phyloP scores from a whole-genome alignment of 2,888 invertebrate species.

The Exocentrus adspersus region DNA sequence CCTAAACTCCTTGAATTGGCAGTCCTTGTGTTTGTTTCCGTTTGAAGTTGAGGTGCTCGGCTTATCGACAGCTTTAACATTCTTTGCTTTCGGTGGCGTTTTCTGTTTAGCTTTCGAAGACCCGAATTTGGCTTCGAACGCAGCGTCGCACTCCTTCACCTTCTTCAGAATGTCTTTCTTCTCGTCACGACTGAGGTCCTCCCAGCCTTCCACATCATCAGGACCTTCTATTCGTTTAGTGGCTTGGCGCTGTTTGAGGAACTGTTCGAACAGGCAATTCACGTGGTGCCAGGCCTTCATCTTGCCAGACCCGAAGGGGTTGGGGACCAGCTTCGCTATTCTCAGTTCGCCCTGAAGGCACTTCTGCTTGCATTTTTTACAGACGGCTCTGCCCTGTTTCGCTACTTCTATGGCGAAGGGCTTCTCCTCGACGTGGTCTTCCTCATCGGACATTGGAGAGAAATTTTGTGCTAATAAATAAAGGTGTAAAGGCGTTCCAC shows the following conservation, averaged over 20 bases:
- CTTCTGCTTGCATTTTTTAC: conserved; percentile 87
- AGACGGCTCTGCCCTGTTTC: conserved; percentile 81
- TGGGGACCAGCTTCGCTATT: conserved; percentile 80
- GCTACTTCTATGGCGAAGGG: conserved; percentile 81
- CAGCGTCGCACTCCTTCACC: conserved; percentile 71
- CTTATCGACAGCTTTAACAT: conserved; percentile 15
- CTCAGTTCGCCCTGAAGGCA: conserved; percentile 78
- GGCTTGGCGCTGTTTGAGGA: conserved; percentile 80
- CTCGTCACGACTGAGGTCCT: conserved; percentile 72
- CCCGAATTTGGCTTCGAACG: conserved; percentile 57
- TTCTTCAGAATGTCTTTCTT: conserved; percentile 72
- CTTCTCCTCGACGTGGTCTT: conserved; percentile 61
- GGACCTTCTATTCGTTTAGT: conserved; percentile 83
- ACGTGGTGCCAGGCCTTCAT: conserved; percentile 91
- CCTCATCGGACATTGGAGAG: too few relatives aligned
- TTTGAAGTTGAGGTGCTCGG: conserved; percentile 3
- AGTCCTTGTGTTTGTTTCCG: conserved; percentile 75
- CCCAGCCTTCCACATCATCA: conserved; percentile 84
- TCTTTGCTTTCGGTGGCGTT: conserved; percentile 13
- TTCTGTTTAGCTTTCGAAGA: conserved; percentile 31
- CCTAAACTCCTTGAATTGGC: conserved; percentile 81
- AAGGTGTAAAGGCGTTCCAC: too few relatives aligned
- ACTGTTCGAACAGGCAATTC: conserved; percentile 81
- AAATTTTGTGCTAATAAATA: too few relatives aligned
- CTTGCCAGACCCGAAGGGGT: conserved; percentile 77